Percentiles rank a stretch among this genome's conserved stretches.
phyloP scores from a whole-genome alignment of 2,888 invertebrate species.

The Dicycla oo region DNA sequence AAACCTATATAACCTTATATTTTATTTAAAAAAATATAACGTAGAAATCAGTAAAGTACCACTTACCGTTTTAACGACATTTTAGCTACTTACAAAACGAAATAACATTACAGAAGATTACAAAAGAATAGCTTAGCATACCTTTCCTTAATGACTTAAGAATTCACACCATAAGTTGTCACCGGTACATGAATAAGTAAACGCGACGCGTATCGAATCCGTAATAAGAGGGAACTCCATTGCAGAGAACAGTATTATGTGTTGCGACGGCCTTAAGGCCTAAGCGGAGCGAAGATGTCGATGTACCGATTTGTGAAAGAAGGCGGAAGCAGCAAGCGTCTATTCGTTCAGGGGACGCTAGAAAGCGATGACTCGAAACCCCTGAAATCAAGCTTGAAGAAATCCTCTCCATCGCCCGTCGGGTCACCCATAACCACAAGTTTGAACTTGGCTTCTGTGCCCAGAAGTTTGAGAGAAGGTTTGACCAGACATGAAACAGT shows the following conservation, averaged over 20 bases:
- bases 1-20: background rate
- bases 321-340: slow-evolving; percentile 90
- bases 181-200: slow-evolving; percentile 67
- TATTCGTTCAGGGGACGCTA: slow-evolving; percentile 94
- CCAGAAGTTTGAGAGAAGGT: slow-evolving; percentile 89
- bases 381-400: slow-evolving; percentile 88
- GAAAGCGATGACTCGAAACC: slow-evolving; percentile 91
- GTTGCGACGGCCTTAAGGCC: slow-evolving; percentile 78
- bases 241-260: slow-evolving; percentile 83
- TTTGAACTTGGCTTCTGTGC: slow-evolving; percentile 90
- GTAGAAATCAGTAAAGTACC: slow-evolving; percentile 20
- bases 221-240: slow-evolving; percentile 77
- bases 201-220: slow-evolving; percentile 83
- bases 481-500: slow-evolving; percentile 88
- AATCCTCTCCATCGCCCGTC: slow-evolving; percentile 85
- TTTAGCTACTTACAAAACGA: slow-evolving; percentile 21
- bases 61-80: slow-evolving; percentile 29
- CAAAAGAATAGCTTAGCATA: slow-evolving; percentile 58
- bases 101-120: slow-evolving; percentile 40
- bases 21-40: slow-evolving; percentile 2
- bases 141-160: slow-evolving; percentile 63
- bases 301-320: slow-evolving; percentile 96
- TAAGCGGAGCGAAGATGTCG: slow-evolving; percentile 87
- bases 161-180: slow-evolving; percentile 70
- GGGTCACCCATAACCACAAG: slow-evolving; percentile 92